Evolutionary conservation across 2,888 invertebrate species (phyloP), one percentile per base, ranked within the genome.

Genomic region (Eumacrocentrus americanus): DNA sequence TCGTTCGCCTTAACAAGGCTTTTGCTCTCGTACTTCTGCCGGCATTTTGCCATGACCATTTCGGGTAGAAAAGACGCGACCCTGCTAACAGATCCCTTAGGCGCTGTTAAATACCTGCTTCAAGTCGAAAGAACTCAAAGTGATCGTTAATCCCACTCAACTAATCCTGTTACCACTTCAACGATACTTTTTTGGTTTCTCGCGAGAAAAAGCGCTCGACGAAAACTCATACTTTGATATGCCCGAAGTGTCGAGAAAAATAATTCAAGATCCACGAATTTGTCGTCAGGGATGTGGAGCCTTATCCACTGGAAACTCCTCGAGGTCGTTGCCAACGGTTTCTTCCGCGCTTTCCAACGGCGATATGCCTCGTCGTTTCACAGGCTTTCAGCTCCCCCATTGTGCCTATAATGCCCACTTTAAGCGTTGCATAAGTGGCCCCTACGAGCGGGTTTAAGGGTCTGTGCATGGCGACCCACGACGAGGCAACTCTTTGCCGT

Each of bases 1-100:
- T 70, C 70, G 67, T 71, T 72, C 50, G 54, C 61, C 60, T 64
- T 74, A 73, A 74, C 72, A 69, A 70, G 70, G 67, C 60, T 58
- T 66, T 68, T 70, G 48, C 57, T 63, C 59, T 53, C 51, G 61
- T 60, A 58, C 61, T 55, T 18, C 29, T 16, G 42, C 34, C 18
- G 9, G 25, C 22, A 14, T 18, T 52, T 23, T 54, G 23, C 20
- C 34, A 54, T 54, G 44, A 54, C 42, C 42, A 44, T 42, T 53
- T 54, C 18, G 44, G 54, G 16, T 44, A 29, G 44, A 6, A 29
- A 14, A 25, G 22, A 20, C 16, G n/a, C 47, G 20, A 12, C 42
- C 12, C 51, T 51, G 6, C 51, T 20, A n/a, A 35, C 20, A 51
- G 6, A 9, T 3, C 34, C 50, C 18, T 12, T 12, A 22, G 11